These are phyloP conservation scores for Motacilla alba DNA, from an alignment of 2,113 vertebrate species.

Conservation along the genomic window DNA sequence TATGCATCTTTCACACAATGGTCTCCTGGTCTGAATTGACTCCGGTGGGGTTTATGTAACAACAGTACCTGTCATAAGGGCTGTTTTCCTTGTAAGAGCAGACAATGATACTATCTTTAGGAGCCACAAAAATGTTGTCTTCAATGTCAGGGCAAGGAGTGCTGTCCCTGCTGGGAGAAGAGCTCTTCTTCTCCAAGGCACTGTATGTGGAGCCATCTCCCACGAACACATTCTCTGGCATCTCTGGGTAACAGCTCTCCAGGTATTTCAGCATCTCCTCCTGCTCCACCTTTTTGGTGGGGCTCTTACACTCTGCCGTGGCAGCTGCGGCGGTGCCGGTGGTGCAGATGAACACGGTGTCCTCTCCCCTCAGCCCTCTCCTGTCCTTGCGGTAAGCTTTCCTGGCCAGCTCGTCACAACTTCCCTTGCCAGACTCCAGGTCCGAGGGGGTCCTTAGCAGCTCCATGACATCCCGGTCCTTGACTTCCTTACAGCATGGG, in stretches of 20 bases:
- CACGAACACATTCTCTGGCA: slow-evolving; percentile 44
- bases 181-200: slow-evolving; percentile 72
- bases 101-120: slow-evolving; percentile 77
- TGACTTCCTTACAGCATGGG: slow-evolving; percentile 63
- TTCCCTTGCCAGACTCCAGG: slow-evolving; percentile 76
- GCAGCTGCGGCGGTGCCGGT: slow-evolving; percentile 28
- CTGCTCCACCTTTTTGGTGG: slow-evolving; percentile 53
- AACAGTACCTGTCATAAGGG: slow-evolving; percentile 80
- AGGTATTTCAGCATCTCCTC: slow-evolving; percentile 74
- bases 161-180: slow-evolving; percentile 58
- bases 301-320: slow-evolving; percentile 60
- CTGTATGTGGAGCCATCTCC: slow-evolving; percentile 61
- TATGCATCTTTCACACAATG: slow-evolving; percentile 68
- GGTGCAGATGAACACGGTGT: slow-evolving; percentile 62
- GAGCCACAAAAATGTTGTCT: slow-evolving; percentile 75
- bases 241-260: slow-evolving; percentile 74
- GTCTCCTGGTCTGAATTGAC: slow-evolving; percentile 78
- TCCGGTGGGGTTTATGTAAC: slow-evolving; percentile 77
- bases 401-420: slow-evolving; percentile 69
- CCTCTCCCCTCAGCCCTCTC: slow-evolving; percentile 9
- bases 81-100: slow-evolving; percentile 78
- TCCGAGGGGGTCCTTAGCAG: slow-evolving; percentile 77
- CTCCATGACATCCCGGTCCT: slow-evolving; percentile 71
- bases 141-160: slow-evolving; percentile 59
- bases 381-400: slow-evolving; percentile 41